A percentile compares a stretch with the other conserved stretches of the same genome.
Evolutionary conservation across 2,888 invertebrate genomes (phyloP).

Genomic region (Orchesellides sinensis): DNA sequence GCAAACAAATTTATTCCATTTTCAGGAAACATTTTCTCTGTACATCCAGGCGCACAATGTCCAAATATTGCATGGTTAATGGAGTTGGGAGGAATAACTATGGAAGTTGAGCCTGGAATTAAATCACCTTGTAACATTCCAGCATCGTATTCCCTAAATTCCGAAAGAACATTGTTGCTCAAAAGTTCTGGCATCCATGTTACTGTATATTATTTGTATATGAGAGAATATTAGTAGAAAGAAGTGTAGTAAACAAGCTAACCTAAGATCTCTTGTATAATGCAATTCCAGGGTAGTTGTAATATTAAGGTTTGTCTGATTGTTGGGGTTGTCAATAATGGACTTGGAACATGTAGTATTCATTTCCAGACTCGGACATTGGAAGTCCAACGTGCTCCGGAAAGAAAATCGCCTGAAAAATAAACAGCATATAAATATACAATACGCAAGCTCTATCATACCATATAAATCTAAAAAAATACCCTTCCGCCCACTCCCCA

Average conservation of each 20-base stretch:
- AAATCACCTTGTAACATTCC: background rate
- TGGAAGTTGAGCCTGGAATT: background rate
- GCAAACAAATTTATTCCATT: constrained; percentile 27
- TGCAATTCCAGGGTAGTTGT: background rate
- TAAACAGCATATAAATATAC: no score
- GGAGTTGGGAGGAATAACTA: constrained; percentile 3
- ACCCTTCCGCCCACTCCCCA: constrained; percentile 20
- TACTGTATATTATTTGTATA: background rate
- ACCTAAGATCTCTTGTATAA: background rate
- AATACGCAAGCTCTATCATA: no score
- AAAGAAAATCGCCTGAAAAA: constrained; percentile 31
- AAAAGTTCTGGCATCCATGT: background rate
- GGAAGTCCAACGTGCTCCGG: constrained; percentile 60
- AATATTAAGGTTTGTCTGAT: background rate
- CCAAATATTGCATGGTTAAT: constrained; percentile 32
- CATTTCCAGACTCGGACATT: constrained; percentile 25
- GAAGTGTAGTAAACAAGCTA: no score
- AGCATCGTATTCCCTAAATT: constrained; percentile 14
- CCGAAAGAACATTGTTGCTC: background rate
- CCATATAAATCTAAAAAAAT: background rate
- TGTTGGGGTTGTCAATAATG: constrained; percentile 59
- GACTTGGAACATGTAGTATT: constrained; percentile 50
- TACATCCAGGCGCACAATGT: constrained; percentile 51
- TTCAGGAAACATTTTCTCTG: constrained; percentile 27
- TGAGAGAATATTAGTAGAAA: no score